Base-by-base conservation (phyloP, 2,888 invertebrate genomes). In the Lochmaea crataegi region DNA sequence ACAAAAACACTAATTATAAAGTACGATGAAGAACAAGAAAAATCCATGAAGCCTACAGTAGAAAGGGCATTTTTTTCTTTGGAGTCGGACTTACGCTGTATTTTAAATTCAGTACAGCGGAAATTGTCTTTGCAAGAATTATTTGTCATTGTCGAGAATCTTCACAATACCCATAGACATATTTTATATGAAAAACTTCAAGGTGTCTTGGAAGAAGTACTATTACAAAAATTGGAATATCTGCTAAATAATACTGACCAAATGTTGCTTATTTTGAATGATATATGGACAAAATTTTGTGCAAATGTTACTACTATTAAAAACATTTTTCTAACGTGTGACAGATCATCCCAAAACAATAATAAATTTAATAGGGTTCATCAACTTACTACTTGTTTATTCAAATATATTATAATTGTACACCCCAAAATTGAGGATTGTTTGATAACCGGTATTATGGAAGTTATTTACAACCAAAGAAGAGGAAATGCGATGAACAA, bases 251-350 rank as follows among this genome's bases (percentile, higher is more conserved):
- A 95, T 82, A 93, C 93, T 73, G 93, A 95, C 90, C 96, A 96
- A 84, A 92, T 97, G 86, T 90, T 99, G 72, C 94, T 94, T 83
- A 91, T 93, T 78, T 93, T 98, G 89, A 95, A 97, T 80, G 92
- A 92, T 77, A 94, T 96, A 86, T 99, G 98, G 98, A 91, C 94
- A 78, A 93, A 94, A 0, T 98, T 96, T 86, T 97, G 97, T 87
- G 91, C 94, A 68, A 98, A 98, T 87, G 96, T 97, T 94, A 95
- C 96, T 78, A 96, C 97, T 94, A 97, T 99, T 77, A 91, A 98
- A 77, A 98, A 98, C 87, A 97, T 99, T 87, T 99, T 98, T 88
- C 89, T 99, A 69, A 97, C 96, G 85, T 90, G 99, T 81, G 98
- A 98, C 88, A 91, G 98, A 80, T 97, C 96, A 48, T 97, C 96